Percentiles rank a stretch among this genome's conserved stretches.
These are phyloP conservation scores for Ciconia nigra DNA, from an alignment of 2,797 vertebrate genomes.

Conservation along the genomic window DNA sequence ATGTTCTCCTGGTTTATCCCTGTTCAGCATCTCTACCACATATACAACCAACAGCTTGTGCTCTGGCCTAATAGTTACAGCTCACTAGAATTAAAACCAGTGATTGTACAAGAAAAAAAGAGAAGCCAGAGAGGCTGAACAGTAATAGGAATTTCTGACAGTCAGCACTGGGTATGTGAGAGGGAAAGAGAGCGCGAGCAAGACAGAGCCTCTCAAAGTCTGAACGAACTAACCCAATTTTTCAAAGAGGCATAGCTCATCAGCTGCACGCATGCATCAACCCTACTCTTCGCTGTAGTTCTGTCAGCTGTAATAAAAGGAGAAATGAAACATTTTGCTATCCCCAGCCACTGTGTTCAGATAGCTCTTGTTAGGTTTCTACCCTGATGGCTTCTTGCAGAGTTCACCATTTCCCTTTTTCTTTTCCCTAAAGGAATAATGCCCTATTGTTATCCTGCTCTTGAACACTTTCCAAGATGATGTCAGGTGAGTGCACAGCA, in stretches of 20 bases:
- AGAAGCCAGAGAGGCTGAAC: not conserved
- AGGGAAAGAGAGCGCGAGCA: not conserved
- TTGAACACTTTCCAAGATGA: not conserved
- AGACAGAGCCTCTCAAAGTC: not conserved
- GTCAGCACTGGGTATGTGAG: not conserved
- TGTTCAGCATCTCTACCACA: not conserved
- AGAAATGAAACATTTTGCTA: not conserved
- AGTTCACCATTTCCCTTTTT: not conserved
- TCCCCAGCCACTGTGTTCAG: not conserved
- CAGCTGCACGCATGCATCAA: not conserved
- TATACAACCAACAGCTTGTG: not conserved
- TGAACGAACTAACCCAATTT: not conserved
- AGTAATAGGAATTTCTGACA: not conserved
- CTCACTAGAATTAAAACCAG: not conserved
- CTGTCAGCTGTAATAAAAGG: not conserved
- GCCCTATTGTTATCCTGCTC: not conserved
- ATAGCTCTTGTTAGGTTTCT: not conserved
- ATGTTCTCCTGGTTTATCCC: not conserved
- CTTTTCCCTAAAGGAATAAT: not conserved
- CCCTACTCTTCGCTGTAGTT: not conserved
- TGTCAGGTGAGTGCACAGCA: not conserved
- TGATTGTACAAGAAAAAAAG: not conserved
- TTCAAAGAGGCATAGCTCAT: not conserved
- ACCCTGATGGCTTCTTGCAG: not conserved
- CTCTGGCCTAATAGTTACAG: not conserved